Conservation (phyloP, 1,140 invertebrate species). For the Zaprionus nigranus region DNA sequence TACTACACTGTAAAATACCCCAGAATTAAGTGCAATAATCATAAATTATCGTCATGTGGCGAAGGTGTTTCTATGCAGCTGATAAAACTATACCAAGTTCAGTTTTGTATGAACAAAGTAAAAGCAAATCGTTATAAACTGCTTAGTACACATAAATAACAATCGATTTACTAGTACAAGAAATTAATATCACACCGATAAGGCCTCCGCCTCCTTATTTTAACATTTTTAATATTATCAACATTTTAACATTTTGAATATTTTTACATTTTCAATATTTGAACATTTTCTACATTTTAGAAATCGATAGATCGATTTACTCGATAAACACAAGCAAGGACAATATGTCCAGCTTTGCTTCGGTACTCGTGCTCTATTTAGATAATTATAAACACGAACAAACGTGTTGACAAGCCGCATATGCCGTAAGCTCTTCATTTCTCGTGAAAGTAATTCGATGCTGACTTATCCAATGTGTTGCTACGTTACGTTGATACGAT, state of each 20-base stretch:
- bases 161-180: too few species aligned
- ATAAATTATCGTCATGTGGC: neutral
- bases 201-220: too few species aligned
- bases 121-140: neutral
- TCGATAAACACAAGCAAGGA: neutral
- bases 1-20: too few species aligned
- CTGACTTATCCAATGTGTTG: slow-evolving; percentile 6
- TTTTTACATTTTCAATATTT: too few species aligned
- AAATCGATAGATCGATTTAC: neutral
- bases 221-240: too few species aligned
- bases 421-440: neutral
- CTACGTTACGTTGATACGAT: slow-evolving; percentile 18
- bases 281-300: too few species aligned
- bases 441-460: neutral
- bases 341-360: neutral
- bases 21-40: neutral
- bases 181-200: too few species aligned
- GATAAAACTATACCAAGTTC: neutral
- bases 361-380: neutral
- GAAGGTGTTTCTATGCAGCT: neutral
- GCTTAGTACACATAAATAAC: too few species aligned
- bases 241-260: too few species aligned
- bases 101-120: too few species aligned
- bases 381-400: neutral
- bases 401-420: slow-evolving; percentile 9